A percentile compares a stretch with the other conserved stretches of the same genome.
Conservation (phyloP, 1,140 invertebrate species). For the Lordiphosa mommai region DNA sequence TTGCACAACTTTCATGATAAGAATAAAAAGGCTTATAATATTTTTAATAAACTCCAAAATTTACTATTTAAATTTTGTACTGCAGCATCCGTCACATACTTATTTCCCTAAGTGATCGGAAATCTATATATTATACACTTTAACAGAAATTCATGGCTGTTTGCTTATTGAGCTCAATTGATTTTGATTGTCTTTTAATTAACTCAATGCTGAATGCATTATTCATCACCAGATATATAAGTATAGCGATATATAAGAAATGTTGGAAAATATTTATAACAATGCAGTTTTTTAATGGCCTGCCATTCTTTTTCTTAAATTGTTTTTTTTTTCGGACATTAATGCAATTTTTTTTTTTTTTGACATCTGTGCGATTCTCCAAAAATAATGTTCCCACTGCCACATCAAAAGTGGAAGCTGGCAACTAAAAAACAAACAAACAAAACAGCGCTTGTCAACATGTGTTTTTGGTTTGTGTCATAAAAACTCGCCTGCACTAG, state of each 20-base stretch:
- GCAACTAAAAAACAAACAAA: too few species aligned
- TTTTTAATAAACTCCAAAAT: too few species aligned
- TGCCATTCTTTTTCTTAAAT: slow-evolving; percentile 22
- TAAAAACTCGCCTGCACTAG: slow-evolving; percentile 7
- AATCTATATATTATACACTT: not conserved
- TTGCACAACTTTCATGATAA: too few species aligned
- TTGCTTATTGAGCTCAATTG: slow-evolving; percentile 58
- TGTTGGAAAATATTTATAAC: not conserved
- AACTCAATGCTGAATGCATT: slow-evolving; percentile 59
- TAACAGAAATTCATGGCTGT: slow-evolving; percentile 11
- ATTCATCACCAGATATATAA: slow-evolving; percentile 25
- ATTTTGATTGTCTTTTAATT: slow-evolving; percentile 67
- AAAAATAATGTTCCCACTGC: slow-evolving; percentile 31
- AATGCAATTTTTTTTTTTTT: slow-evolving; percentile 13
- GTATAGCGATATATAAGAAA: slow-evolving; percentile 5
- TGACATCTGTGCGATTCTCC: slow-evolving; percentile 28
- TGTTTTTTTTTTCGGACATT: slow-evolving; percentile 12
- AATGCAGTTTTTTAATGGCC: slow-evolving; percentile 48
- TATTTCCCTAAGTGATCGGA: not conserved
- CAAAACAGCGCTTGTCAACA: slow-evolving; percentile 46
- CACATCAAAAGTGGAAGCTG: slow-evolving; percentile 39
- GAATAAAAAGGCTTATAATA: too few species aligned
- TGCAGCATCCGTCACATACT: not conserved
- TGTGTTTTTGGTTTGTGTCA: slow-evolving; percentile 42
- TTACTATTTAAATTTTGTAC: too few species aligned